Conservation (phyloP, 2,113 vertebrate genomes). For the Colinus virginianus region DNA sequence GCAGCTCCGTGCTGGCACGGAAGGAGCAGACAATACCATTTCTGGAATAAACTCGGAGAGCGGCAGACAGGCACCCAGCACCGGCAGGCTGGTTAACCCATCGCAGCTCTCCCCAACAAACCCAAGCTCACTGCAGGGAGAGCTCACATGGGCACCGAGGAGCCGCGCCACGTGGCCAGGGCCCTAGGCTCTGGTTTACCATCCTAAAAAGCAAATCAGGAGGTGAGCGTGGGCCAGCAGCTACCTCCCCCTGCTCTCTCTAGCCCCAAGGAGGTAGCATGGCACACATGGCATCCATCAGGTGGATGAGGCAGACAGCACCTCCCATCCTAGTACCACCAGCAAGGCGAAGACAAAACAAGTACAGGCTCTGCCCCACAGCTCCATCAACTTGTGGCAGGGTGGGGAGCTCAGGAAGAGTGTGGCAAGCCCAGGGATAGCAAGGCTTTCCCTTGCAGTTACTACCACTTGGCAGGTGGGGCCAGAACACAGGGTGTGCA, state of each 20-base stretch:
- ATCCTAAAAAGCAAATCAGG: fast-evolving
- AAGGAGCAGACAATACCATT: background rate
- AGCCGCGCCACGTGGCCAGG: fast-evolving
- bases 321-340: fast-evolving
- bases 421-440: background rate
- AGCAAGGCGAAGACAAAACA: background rate
- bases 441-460: background rate
- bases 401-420: background rate
- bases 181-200: fast-evolving
- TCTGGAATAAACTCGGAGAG: background rate
- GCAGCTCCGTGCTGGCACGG: background rate
- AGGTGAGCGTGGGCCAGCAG: background rate
- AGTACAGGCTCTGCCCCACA: background rate
- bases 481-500: background rate
- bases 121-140: fast-evolving
- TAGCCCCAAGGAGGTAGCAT: fast-evolving
- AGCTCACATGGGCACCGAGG: fast-evolving
- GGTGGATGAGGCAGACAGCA: fast-evolving
- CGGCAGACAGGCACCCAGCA: fast-evolving
- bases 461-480: background rate
- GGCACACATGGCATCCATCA: fast-evolving
- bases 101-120: fast-evolving
- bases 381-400: background rate
- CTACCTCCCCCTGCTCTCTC: background rate
- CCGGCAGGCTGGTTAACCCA: background rate